Percentiles rank a stretch among this genome's conserved stretches.
Evolutionary conservation across 2,113 vertebrate species (phyloP).

Genomic region (Egretta garzetta): DNA sequence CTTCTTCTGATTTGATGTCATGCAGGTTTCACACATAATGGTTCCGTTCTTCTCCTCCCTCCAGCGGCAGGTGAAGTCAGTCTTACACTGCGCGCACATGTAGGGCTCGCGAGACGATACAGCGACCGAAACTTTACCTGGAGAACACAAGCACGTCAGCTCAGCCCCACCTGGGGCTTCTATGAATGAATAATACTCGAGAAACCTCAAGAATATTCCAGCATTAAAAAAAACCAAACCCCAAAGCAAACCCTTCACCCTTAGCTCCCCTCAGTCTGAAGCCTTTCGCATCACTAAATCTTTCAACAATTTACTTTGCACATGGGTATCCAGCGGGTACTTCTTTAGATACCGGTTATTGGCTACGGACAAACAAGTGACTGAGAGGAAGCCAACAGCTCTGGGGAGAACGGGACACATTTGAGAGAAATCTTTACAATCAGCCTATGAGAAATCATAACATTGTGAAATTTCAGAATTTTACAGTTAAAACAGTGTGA

Average conservation of each 20-base stretch:
- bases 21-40: conserved; percentile 95
- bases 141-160: background rate
- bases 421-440: background rate
- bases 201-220: background rate
- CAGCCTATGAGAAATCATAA: fast-evolving
- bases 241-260: background rate
- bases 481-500: background rate
- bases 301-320: background rate
- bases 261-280: background rate
- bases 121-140: conserved; percentile 80
- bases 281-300: background rate
- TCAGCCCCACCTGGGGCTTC: background rate
- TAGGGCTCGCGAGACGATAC: conserved; percentile 86
- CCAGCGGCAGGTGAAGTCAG: conserved; percentile 98
- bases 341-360: background rate
- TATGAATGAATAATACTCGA: fast-evolving
- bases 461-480: background rate
- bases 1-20: conserved; percentile 97
- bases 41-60: conserved; percentile 91
- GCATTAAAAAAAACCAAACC: background rate
- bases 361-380: background rate
- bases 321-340: background rate
- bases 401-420: background rate
- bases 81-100: conserved; percentile 94
- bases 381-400: background rate